A percentile compares a stretch with the other conserved stretches of the same genome.
These are phyloP conservation scores for Tromatobia lineatoria DNA, from an alignment of 2,888 invertebrate genomes.

Conservation along the genomic window DNA sequence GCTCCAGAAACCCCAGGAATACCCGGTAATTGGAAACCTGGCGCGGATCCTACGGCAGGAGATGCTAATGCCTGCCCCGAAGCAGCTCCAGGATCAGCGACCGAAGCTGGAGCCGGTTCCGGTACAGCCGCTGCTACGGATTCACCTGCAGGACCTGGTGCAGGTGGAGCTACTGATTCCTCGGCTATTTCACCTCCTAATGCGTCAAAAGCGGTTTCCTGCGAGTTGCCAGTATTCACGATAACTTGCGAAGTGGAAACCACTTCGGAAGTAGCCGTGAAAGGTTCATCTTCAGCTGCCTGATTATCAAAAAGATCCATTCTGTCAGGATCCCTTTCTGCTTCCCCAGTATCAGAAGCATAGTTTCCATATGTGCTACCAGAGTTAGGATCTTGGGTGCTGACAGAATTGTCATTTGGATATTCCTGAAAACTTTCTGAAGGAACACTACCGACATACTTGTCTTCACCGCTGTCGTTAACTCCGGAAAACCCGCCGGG, in stretches of 20 bases:
- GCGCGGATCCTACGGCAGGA: conserved; percentile 46
- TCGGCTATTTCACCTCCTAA: conserved; percentile 40
- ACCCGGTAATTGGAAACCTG: conserved; percentile 29
- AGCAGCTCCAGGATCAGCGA: conserved; percentile 35
- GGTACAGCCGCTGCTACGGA: conserved; percentile 29
- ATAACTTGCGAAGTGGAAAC: conserved; percentile 57
- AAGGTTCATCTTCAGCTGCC: conserved; percentile 25
- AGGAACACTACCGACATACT: conserved; percentile 45
- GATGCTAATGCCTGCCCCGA: conserved; percentile 65
- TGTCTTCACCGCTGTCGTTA: conserved; percentile 57
- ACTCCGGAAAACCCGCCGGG: conserved; percentile 56
- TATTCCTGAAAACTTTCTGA: conserved; percentile 34
- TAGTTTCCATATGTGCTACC: conserved; percentile 27
- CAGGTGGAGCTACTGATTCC: conserved; percentile 26
- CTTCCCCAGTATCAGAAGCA: neutral
- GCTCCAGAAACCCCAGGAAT: conserved; percentile 31
- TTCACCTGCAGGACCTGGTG: conserved; percentile 33
- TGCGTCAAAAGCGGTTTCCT: conserved; percentile 51
- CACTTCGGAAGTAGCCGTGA: conserved; percentile 56
- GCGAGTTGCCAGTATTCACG: conserved; percentile 53
- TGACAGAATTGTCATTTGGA: neutral
- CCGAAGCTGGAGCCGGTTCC: conserved; percentile 4
- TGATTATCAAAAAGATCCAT: conserved; percentile 37
- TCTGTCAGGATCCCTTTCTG: conserved; percentile 48
- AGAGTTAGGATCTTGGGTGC: conserved; percentile 23